Conservation (phyloP, 2,888 invertebrate species). For the Diaphora mendica region DNA sequence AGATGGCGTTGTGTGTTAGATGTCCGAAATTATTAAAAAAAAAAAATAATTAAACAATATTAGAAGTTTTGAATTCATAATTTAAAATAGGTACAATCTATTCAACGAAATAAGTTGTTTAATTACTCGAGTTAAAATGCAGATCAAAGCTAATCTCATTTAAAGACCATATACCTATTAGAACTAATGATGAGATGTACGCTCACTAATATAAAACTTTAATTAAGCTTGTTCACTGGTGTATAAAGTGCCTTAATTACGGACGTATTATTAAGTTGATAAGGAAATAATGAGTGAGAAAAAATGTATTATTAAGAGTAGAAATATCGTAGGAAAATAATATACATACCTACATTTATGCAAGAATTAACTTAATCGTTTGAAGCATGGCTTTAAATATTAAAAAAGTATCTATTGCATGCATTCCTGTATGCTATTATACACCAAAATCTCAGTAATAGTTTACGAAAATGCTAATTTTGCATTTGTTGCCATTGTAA, state of each 20-base stretch:
- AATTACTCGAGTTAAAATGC: background rate
- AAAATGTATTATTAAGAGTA: background rate
- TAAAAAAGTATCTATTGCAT: background rate
- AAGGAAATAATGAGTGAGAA: background rate
- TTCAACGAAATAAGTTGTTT: background rate
- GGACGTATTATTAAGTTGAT: background rate
- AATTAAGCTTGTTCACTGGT: background rate
- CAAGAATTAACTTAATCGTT: background rate
- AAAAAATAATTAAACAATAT: too few relatives aligned
- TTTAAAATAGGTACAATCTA: background rate
- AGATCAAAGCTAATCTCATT: background rate
- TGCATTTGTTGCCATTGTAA: too few relatives aligned
- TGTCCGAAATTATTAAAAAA: too few relatives aligned
- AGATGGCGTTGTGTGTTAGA: too few relatives aligned
- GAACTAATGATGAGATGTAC: background rate
- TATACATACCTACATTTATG: background rate
- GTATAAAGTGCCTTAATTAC: conserved; percentile 1
- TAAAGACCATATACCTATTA: background rate
- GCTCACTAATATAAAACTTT: background rate
- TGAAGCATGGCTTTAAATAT: background rate
- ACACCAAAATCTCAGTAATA: background rate
- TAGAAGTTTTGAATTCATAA: background rate
- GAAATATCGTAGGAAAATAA: background rate
- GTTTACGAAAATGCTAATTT: background rate
- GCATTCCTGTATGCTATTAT: background rate